A percentile compares a stretch with the other conserved stretches of the same genome.
phyloP scores from a whole-genome alignment of 1,140 invertebrate species.

The Cyrtorhinus lividipennis region DNA sequence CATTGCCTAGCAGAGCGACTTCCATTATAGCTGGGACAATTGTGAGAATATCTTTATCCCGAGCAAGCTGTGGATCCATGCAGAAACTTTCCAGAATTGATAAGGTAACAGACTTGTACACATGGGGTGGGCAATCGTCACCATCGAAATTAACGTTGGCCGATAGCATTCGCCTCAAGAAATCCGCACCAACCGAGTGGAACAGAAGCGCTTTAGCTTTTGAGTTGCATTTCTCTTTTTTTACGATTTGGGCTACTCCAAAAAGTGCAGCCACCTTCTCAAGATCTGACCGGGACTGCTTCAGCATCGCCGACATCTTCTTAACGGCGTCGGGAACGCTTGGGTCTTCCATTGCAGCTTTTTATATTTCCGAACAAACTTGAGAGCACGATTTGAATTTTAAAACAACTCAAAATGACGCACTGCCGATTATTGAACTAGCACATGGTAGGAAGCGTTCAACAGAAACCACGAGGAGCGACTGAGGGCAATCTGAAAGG shows the following conservation, averaged over 20 bases:
- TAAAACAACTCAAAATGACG: neutral
- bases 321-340: constrained; percentile 51
- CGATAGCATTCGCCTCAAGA: constrained; percentile 57
- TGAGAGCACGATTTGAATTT: neutral
- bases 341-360: neutral
- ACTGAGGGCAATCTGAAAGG: neutral
- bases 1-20: constrained; percentile 62
- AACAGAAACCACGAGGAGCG: neutral
- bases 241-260: constrained; percentile 76
- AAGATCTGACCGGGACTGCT: constrained; percentile 63
- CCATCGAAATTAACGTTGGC: constrained; percentile 41
- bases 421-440: neutral
- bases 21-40: constrained; percentile 66
- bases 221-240: constrained; percentile 57
- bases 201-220: constrained; percentile 62
- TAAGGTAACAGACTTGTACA: constrained; percentile 78
- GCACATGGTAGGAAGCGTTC: neutral
- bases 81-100: constrained; percentile 73
- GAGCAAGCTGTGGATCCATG: constrained; percentile 56
- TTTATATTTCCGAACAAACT: neutral
- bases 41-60: constrained; percentile 62
- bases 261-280: constrained; percentile 83
- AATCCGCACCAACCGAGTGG: constrained; percentile 73
- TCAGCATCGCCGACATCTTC: constrained; percentile 62
- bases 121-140: constrained; percentile 65